Conservation (phyloP, 2,797 vertebrate species). For the Neopelma chrysocephalum region DNA sequence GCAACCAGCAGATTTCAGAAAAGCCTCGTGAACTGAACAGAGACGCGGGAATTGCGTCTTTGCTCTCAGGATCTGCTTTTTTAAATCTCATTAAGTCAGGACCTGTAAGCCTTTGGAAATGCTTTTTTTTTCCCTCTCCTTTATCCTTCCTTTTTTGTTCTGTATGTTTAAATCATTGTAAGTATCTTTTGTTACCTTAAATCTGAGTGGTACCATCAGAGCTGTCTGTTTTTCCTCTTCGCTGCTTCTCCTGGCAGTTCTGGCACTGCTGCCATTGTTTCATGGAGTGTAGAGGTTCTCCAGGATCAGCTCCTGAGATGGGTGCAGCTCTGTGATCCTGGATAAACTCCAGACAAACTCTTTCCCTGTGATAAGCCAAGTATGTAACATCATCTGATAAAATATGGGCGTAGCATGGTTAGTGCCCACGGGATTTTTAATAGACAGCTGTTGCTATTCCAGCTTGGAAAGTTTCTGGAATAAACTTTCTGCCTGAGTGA, state of each 20-base stretch:
- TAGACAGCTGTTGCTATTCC: background rate
- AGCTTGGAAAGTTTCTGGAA: background rate
- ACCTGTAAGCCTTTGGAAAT: background rate
- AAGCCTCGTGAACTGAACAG: background rate
- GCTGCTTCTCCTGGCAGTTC: background rate
- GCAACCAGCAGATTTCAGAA: background rate
- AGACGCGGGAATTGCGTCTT: background rate
- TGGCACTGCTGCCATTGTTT: fast-evolving
- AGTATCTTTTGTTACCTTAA: background rate
- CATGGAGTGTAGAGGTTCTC: background rate
- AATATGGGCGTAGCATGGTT: background rate
- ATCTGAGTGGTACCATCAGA: background rate
- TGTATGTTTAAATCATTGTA: background rate
- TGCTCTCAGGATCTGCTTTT: background rate
- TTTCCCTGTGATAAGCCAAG: background rate
- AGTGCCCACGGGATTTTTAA: background rate
- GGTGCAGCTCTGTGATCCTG: background rate
- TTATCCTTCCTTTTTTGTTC: background rate
- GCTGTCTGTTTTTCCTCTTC: background rate
- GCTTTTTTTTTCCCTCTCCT: background rate
- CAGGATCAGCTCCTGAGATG: background rate
- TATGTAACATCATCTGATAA: background rate
- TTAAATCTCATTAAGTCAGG: background rate
- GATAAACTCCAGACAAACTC: background rate
- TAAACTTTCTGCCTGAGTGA: background rate